Evolutionary conservation across 92 coral and sea anemone species (phyloP).

Genomic region (Anthopleura xanthogrammica): DNA sequence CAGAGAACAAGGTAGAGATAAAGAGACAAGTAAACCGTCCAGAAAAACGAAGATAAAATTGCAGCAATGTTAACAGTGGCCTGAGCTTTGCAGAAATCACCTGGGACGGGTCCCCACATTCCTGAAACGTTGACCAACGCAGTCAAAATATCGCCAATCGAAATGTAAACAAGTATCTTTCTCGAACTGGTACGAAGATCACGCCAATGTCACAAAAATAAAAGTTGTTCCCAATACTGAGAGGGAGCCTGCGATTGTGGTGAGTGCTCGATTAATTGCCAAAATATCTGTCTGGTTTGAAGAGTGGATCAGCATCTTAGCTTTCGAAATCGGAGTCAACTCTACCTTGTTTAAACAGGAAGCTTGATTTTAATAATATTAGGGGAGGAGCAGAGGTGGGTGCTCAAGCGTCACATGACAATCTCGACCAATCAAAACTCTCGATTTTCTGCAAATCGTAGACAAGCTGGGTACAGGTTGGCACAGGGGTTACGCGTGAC

Average conservation of each 20-base stretch:
- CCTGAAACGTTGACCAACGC: slow-evolving; percentile 39
- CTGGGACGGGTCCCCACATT: neutral
- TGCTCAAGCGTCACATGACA: too few species aligned
- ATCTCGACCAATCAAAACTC: too few species aligned
- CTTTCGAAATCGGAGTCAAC: too few species aligned
- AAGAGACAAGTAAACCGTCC: slow-evolving; percentile 66
- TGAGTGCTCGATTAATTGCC: neutral
- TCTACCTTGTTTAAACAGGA: too few species aligned
- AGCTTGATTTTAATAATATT: too few species aligned
- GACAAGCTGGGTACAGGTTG: too few species aligned
- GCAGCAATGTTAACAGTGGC: slow-evolving; percentile 69
- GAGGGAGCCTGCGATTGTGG: slow-evolving; percentile 42
- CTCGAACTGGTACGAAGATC: slow-evolving; percentile 54
- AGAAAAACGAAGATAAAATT: slow-evolving; percentile 83
- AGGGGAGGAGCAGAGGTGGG: too few species aligned
- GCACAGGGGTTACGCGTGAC: too few species aligned
- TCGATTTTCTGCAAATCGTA: too few species aligned
- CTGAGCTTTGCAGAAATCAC: slow-evolving; percentile 37
- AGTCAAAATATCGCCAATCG: slow-evolving; percentile 68
- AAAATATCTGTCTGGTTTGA: too few species aligned
- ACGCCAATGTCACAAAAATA: slow-evolving; percentile 42
- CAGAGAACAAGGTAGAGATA: slow-evolving; percentile 45
- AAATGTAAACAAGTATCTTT: slow-evolving; percentile 55
- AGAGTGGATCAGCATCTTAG: too few species aligned
- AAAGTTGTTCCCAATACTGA: slow-evolving; percentile 53